Conservation (phyloP, 1,140 invertebrate genomes). For the Chironomus striatipennis region DNA sequence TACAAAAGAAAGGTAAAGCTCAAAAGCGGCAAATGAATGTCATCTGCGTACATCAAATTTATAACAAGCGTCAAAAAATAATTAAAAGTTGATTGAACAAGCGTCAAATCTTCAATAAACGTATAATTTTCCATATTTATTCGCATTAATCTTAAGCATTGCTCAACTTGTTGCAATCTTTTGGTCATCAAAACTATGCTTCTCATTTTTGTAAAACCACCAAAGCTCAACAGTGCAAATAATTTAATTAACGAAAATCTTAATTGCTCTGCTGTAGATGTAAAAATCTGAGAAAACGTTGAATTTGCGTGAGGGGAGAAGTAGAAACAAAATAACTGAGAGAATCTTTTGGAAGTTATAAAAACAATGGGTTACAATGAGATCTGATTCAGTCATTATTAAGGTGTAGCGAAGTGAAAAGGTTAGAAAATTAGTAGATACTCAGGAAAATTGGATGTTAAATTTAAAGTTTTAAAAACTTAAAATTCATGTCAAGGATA, state of each 20-base stretch:
- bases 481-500: background rate
- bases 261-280: background rate
- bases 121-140: no score
- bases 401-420: background rate
- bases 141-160: no score
- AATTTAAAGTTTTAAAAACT: background rate
- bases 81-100: no score
- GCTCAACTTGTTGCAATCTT: no score
- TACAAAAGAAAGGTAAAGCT: no score
- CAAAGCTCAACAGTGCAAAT: background rate
- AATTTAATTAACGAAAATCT: background rate
- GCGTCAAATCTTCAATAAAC: no score
- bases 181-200: no score
- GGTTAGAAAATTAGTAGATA: background rate
- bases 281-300: background rate
- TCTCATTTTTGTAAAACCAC: background rate
- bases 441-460: no score
- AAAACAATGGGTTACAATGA: slow-evolving; percentile 15
- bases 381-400: slow-evolving; percentile 6
- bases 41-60: no score
- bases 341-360: slow-evolving; percentile 16
- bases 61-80: no score
- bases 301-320: background rate
- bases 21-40: no score
- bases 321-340: background rate